Percentiles rank a stretch among this genome's conserved stretches.
These are phyloP conservation scores for Siniperca obscura DNA, from an alignment of 2,797 vertebrate species.

Conservation along the genomic window DNA sequence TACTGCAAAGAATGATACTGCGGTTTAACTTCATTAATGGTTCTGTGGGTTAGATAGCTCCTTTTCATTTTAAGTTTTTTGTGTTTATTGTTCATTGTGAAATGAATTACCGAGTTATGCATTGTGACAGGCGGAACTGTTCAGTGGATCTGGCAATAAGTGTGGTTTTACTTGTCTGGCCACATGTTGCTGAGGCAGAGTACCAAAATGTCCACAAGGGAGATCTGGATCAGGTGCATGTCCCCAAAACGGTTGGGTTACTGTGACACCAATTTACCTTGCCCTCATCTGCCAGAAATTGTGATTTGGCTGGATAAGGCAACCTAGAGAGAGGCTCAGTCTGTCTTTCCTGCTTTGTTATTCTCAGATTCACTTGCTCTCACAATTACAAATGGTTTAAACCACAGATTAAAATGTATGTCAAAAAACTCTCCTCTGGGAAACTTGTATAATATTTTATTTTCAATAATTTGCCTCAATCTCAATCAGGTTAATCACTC, in stretches of 20 bases:
- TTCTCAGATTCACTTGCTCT: neutral
- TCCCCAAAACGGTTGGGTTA: neutral
- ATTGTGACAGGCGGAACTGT: slow-evolving; percentile 35
- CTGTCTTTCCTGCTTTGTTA: slow-evolving; percentile 8
- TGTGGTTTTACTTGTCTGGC: slow-evolving; percentile 19
- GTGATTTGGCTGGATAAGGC: neutral
- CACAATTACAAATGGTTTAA: neutral
- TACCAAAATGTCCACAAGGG: slow-evolving; percentile 21
- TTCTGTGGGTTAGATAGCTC: neutral
- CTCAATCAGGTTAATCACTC: slow-evolving; percentile 23
- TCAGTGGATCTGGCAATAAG: slow-evolving; percentile 24
- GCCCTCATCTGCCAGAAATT: neutral
- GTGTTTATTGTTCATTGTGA: slow-evolving; percentile 3
- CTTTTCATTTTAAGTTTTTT: slow-evolving; percentile 7
- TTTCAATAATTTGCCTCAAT: slow-evolving; percentile 7
- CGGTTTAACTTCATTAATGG: neutral
- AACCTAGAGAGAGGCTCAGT: neutral
- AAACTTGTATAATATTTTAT: neutral
- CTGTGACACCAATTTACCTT: neutral
- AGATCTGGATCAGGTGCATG: slow-evolving; percentile 1
- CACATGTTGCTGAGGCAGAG: slow-evolving; percentile 21
- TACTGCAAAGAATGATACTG: neutral
- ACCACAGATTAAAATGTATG: neutral
- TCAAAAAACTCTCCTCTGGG: neutral
- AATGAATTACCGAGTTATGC: neutral